Percentiles rank a stretch among this genome's conserved stretches.
These are phyloP conservation scores for Argyra leucocephala DNA, from an alignment of 2,888 invertebrate species.

Conservation along the genomic window DNA sequence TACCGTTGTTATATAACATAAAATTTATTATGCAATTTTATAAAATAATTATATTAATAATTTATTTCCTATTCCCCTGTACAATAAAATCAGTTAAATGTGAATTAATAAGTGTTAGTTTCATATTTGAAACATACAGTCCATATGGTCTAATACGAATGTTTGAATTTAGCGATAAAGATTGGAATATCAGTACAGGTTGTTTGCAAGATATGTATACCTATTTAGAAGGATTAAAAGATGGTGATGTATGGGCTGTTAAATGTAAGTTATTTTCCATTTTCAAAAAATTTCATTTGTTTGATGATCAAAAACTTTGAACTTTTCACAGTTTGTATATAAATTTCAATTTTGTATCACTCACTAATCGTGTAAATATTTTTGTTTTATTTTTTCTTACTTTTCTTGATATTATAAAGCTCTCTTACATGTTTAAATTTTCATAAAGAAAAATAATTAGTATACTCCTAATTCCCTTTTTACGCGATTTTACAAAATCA, in stretches of 20 bases:
- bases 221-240: conserved; percentile 32
- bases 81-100: neutral
- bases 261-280: conserved; percentile 35
- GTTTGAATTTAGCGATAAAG: conserved; percentile 36
- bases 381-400: too few relatives aligned
- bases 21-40: neutral
- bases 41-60: neutral
- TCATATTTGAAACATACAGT: conserved; percentile 33
- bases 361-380: too few relatives aligned
- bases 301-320: too few relatives aligned
- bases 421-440: too few relatives aligned
- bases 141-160: conserved; percentile 32
- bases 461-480: too few relatives aligned
- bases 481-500: too few relatives aligned
- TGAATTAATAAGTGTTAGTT: conserved; percentile 31
- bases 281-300: too few relatives aligned
- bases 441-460: too few relatives aligned
- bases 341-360: too few relatives aligned
- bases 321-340: too few relatives aligned
- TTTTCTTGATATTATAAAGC: too few relatives aligned
- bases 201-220: conserved; percentile 33
- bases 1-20: neutral
- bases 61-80: neutral
- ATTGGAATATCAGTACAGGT: conserved; percentile 34
- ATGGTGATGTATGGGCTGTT: conserved; percentile 33